Evolutionary conservation across 35 echinoderm and acorn worm species (phyloP).

Genomic region (Hemicentrotus pulcherrimus): DNA sequence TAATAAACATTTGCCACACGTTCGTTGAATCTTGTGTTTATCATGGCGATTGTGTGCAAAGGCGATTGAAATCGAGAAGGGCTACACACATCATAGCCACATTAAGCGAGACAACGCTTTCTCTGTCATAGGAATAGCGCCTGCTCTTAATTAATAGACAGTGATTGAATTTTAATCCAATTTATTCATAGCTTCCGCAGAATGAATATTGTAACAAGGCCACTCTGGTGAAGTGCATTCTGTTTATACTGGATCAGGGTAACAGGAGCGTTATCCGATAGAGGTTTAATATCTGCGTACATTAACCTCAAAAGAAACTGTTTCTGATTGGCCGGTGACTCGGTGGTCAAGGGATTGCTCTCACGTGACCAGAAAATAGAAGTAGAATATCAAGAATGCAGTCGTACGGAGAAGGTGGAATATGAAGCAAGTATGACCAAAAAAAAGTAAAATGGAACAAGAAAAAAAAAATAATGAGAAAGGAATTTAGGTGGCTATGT

Average conservation of each 20-base stretch:
- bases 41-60: no score
- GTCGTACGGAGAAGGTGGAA: no score
- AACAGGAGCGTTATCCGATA: neutral
- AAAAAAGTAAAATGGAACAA: no score
- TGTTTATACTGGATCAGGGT: neutral
- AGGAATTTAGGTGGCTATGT: no score
- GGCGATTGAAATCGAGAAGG: no score
- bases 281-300: neutral
- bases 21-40: no score
- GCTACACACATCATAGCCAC: no score
- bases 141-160: neutral
- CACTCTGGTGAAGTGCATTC: neutral
- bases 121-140: neutral
- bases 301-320: neutral
- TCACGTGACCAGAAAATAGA: neutral
- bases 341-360: neutral
- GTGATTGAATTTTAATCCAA: neutral
- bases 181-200: conserved; percentile 1
- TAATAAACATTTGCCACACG: no score
- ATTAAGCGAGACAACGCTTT: no score
- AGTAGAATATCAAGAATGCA: neutral
- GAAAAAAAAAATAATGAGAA: no score
- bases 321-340: neutral
- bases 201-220: neutral
- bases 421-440: no score